Percentiles rank a stretch among this genome's conserved stretches.
Evolutionary conservation across 1,140 invertebrate genomes (phyloP).

Genomic region (Pissodes strobi): DNA sequence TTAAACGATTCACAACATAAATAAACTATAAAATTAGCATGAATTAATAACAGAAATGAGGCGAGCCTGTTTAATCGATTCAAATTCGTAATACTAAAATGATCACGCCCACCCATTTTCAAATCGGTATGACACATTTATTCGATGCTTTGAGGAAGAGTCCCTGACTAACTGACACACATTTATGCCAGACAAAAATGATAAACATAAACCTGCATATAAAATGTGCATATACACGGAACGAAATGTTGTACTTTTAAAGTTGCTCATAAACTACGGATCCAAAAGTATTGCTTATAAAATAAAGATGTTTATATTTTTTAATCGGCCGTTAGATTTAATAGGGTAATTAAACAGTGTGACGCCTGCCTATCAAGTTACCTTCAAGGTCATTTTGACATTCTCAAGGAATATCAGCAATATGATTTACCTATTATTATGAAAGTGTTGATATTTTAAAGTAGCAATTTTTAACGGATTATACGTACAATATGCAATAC

Average conservation of each 20-base stretch:
- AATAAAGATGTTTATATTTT: slow-evolving; percentile 32
- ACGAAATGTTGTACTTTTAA: too few species aligned
- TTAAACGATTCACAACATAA: not conserved
- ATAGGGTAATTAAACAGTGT: slow-evolving; percentile 22
- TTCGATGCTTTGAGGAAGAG: too few species aligned
- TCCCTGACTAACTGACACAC: too few species aligned
- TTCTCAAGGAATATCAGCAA: not conserved
- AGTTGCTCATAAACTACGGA: too few species aligned
- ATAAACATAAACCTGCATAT: too few species aligned
- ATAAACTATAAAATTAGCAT: slow-evolving; percentile 8
- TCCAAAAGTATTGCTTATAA: slow-evolving; percentile 20
- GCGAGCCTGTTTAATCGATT: not conserved
- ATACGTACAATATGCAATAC: too few species aligned
- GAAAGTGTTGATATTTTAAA: too few species aligned
- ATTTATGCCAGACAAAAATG: too few species aligned
- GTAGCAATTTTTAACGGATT: too few species aligned
- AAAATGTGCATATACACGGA: too few species aligned
- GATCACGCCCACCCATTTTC: not conserved
- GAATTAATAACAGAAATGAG: slow-evolving; percentile 4
- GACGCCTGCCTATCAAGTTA: slow-evolving; percentile 9
- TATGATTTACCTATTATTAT: too few species aligned
- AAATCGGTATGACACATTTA: not conserved
- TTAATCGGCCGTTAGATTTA: slow-evolving; percentile 23
- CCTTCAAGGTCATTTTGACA: slow-evolving; percentile 6
- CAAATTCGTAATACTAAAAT: not conserved